Percentiles rank a stretch among this genome's conserved stretches.
Evolutionary conservation across 2,113 vertebrate genomes (phyloP).

Genomic region (Phyllopteryx taeniolatus): DNA sequence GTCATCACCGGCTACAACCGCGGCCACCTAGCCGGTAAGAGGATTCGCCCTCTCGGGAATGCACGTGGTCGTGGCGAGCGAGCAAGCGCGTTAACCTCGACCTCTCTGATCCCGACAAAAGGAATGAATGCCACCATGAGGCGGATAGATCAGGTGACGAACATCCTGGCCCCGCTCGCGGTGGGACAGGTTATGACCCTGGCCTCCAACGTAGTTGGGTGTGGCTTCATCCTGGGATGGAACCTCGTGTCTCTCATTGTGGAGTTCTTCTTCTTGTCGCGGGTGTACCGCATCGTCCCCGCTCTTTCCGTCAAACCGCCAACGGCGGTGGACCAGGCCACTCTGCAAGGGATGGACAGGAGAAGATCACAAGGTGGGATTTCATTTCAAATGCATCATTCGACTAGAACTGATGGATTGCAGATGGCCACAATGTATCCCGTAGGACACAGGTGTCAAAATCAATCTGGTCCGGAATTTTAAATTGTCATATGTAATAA

Average conservation of each 20-base stretch:
- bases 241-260: constrained; percentile 77
- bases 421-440: not conserved
- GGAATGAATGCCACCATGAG: constrained; percentile 76
- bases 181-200: constrained; percentile 77
- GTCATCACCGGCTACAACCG: constrained; percentile 74
- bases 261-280: constrained; percentile 77
- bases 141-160: constrained; percentile 77
- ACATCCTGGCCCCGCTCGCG: constrained; percentile 74
- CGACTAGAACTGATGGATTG: no score
- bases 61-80: not conserved
- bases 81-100: constrained; percentile 29
- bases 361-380: constrained; percentile 51
- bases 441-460: no score
- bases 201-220: constrained; percentile 76
- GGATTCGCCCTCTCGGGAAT: not conserved
- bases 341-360: constrained; percentile 61
- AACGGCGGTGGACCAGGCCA: constrained; percentile 41
- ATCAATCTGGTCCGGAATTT: no score
- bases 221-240: constrained; percentile 81
- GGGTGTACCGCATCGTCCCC: constrained; percentile 75
- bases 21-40: constrained; percentile 72
- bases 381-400: not conserved
- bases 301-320: constrained; percentile 73
- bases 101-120: constrained; percentile 49
- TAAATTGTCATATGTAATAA: no score